Evolutionary conservation across 2,113 vertebrate species (phyloP), one percentile per base, ranked within the genome.

Genomic region (Myiopsitta monachus): DNA sequence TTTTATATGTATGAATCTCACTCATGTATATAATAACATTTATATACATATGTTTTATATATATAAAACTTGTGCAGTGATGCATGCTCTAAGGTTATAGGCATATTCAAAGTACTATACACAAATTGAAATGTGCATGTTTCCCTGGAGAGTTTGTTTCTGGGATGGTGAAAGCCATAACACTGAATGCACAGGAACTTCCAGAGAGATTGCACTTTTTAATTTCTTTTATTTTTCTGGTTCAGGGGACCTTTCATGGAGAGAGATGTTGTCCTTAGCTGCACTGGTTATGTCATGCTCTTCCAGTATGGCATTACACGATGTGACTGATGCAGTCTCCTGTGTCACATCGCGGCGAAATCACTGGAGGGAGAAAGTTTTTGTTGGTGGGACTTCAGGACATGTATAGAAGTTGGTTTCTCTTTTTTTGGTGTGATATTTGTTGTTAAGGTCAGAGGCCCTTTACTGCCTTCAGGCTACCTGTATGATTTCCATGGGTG

Each of bases 241-340:
- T 95, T 93, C 73, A 72, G 80, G 88, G 67, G 83, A 74, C 79
- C 68, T 94, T 93, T 92, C 41, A 3, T 44, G 81, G 81, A 18
- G 72, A 33, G 82, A 62, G 27, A 11, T 1, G 21, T 27, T 97
- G 97, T 97, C 97, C 97, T 97, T 80, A 95, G 88, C 54, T 97
- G 96, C 97, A 97, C 97, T 94, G 96, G 95, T 95, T 94, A 95
- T 97, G 95, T 97, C 97, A 96, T 85, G 84, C 94, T 88, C 31
- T 43, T 89, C 69, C 89, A 92, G 87, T 79, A 12, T 79, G 94
- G 94, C 70, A 73, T 96, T 97, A 97, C 94, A 67, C 30, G 94
- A 97, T 97, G 95, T 97, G 96, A 97, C 96, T 97, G 96, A 92
- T 97, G 95, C 95, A 94, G 89, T 90, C 96, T 96, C 95, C 73